Evolutionary conservation across 2,113 vertebrate species (phyloP), one percentile per base, ranked within the genome.

Genomic region (Oryzias melastigma): DNA sequence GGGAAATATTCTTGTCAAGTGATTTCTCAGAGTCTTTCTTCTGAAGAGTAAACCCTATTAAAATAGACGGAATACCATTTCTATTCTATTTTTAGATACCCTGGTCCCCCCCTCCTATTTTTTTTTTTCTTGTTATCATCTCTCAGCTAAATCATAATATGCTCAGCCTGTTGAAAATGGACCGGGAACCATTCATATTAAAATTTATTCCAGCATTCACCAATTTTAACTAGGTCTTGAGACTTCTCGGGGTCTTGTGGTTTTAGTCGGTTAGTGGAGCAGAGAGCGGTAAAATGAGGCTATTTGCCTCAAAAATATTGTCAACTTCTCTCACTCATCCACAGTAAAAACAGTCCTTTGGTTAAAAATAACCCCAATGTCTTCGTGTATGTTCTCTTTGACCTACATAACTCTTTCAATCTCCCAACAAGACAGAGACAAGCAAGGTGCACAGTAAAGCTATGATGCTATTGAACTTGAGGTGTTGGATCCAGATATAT

Each of bases 231-330:
- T 80, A 57, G 77, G 77, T 81, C 82, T 83, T 14, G 14, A 62
- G 82, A 72, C 75, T 79, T 77, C 62, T 63, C 71, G 69, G 65
- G 68, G 48, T 80, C 60, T 59, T 63, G 69, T 80, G 78, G 81
- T 79, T 75, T 88, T 87, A 70, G 71, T 85, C 67, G 73, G 82
- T 87, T 80, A 81, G 69, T 82, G 79, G 75, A 84, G 84, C 86
- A 83, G 57, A 61, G 77, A 80, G 67, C 20, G 75, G 51, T 69
- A 58, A 88, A 85, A 90, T 74, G 68, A 85, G 78, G 73, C 77
- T 80, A 80, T 90, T 88, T 85, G 71, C 80, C 81, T 84, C 73
- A 44, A 75, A 77, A 79, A 63, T 71, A 82, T 58, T 0, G 35
- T 65, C 77, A 85, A 71, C 60, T 77, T 70, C 58, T 35, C 63